Conservation (phyloP, 2,888 invertebrate genomes). For the Ametastegia equiseti region DNA sequence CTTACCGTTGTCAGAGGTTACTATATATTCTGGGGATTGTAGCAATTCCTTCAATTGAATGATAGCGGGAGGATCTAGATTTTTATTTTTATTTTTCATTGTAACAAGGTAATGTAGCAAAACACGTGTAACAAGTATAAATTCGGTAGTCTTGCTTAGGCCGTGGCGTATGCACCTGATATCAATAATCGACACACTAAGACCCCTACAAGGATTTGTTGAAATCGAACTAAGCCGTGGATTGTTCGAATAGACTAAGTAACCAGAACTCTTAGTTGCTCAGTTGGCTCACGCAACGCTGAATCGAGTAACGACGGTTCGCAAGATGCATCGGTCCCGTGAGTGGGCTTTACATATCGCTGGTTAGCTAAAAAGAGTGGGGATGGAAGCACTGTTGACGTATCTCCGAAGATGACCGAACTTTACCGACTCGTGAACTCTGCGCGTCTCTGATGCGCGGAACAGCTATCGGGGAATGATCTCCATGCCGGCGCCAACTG, state of each 20-base stretch:
- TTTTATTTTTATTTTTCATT: background rate
- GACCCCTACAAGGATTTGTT: no score
- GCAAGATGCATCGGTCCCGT: background rate
- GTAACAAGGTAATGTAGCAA: no score
- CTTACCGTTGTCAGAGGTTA: background rate
- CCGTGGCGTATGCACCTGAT: no score
- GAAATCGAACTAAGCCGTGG: background rate
- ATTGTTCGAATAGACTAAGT: background rate
- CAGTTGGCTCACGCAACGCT: background rate
- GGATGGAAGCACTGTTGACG: background rate
- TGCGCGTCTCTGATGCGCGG: no score
- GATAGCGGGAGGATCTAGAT: background rate
- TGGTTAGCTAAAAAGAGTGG: background rate
- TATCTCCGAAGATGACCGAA: background rate
- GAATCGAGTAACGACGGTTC: background rate
- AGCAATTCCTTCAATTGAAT: slow-evolving; percentile 2
- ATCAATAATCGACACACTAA: no score
- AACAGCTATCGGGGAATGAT: no score
- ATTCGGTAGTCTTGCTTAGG: no score
- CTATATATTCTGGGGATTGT: background rate
- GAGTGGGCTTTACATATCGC: no score
- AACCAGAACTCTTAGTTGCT: background rate
- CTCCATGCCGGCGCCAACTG: background rate
- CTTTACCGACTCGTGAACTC: no score
- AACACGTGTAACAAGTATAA: no score